phyloP scores from a whole-genome alignment of 2,797 vertebrate genomes.

The Pangasius krempfi region DNA sequence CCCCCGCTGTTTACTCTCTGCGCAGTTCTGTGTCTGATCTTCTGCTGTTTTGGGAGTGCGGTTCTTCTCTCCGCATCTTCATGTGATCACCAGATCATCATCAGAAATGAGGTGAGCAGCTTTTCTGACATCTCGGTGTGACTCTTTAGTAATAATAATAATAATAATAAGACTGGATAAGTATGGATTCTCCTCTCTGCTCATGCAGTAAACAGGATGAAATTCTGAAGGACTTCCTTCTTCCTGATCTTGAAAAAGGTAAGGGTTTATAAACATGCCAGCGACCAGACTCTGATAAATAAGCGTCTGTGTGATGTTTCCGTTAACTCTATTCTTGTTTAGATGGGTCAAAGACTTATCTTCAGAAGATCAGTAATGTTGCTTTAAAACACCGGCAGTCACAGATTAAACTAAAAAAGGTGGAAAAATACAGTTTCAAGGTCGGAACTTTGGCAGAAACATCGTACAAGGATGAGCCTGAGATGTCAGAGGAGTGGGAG shows the following conservation, averaged over 20 bases:
- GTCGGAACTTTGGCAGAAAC: background rate
- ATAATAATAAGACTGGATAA: background rate
- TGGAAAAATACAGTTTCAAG: background rate
- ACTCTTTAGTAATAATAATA: background rate
- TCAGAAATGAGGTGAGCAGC: background rate
- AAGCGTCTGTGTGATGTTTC: background rate
- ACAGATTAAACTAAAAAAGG: background rate
- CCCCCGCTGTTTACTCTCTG: background rate
- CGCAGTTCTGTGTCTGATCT: background rate
- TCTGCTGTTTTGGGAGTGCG: background rate
- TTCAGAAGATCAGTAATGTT: background rate
- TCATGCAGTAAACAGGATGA: background rate
- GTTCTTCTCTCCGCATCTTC: background rate
- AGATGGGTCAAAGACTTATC: background rate
- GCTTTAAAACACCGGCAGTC: background rate
- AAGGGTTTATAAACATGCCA: background rate
- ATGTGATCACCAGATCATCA: background rate
- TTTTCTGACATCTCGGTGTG: background rate
- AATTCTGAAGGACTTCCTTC: background rate
- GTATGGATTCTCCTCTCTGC: background rate
- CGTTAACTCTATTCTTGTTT: background rate
- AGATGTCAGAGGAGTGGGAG: constrained; percentile 11
- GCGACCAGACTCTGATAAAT: background rate
- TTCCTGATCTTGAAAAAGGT: background rate
- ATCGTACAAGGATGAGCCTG: background rate